These are phyloP conservation scores for Melanotaenia boesemani DNA, from an alignment of 2,797 vertebrate genomes.

Conservation along the genomic window DNA sequence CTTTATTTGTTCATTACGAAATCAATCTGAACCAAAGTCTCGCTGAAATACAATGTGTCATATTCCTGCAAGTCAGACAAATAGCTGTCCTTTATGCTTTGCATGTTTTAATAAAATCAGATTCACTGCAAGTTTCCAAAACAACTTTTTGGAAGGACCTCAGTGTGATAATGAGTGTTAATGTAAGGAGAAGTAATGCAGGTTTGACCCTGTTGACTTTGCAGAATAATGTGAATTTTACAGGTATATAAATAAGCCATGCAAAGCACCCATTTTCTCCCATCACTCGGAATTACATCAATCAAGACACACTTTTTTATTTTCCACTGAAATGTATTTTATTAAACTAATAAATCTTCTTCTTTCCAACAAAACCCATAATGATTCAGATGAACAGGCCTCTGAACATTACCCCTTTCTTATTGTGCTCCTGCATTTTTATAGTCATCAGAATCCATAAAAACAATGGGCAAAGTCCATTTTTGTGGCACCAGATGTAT, in stretches of 20 bases:
- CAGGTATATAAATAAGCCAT: neutral
- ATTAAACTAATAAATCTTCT: slow-evolving; percentile 29
- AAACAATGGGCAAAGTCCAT: slow-evolving; percentile 28
- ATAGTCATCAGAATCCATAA: slow-evolving; percentile 34
- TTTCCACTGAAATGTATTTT: slow-evolving; percentile 34
- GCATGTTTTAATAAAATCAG: neutral
- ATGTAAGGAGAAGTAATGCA: neutral
- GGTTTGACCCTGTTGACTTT: slow-evolving; percentile 37
- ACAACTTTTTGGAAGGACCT: slow-evolving; percentile 12
- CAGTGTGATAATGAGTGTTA: slow-evolving; percentile 9
- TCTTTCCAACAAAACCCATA: slow-evolving; percentile 40
- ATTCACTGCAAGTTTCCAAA: slow-evolving; percentile 34
- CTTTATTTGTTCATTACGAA: slow-evolving; percentile 45
- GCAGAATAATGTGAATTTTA: slow-evolving; percentile 22
- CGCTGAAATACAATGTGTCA: slow-evolving; percentile 40
- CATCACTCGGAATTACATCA: slow-evolving; percentile 37
- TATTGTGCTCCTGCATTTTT: slow-evolving; percentile 19
- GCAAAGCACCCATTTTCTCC: slow-evolving; percentile 26
- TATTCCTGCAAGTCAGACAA: neutral
- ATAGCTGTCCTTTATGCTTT: slow-evolving; percentile 3
- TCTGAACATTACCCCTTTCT: slow-evolving; percentile 2
- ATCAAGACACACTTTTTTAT: slow-evolving; percentile 27
- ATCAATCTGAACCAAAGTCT: neutral
- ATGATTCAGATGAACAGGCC: slow-evolving; percentile 36
- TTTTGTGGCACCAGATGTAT: slow-evolving; percentile 58